Percentiles rank a stretch among this genome's conserved stretches.
These are phyloP conservation scores for Cybosia mesomella DNA, from an alignment of 2,888 invertebrate genomes.

Conservation along the genomic window DNA sequence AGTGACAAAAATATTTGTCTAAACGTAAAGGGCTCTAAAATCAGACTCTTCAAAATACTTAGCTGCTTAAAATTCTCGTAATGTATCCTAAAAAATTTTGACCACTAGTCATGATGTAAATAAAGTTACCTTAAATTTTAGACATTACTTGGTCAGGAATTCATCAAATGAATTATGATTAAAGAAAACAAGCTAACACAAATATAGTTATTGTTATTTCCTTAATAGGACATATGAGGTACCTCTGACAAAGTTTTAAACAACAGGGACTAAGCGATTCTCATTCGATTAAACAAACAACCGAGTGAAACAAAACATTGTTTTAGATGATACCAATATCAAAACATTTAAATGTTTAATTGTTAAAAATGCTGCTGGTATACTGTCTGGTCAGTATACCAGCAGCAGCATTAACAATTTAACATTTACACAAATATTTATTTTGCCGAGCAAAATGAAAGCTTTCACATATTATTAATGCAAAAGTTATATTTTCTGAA, in stretches of 20 bases:
- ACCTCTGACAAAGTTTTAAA: slow-evolving; percentile 37
- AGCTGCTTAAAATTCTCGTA: too few species aligned
- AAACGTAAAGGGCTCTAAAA: too few species aligned
- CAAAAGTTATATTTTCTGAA: slow-evolving; percentile 53
- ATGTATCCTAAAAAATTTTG: too few species aligned
- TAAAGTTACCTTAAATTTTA: neutral
- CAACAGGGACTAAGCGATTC: slow-evolving; percentile 36
- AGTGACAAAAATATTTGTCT: too few species aligned
- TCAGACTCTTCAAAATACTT: too few species aligned
- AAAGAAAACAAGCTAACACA: neutral
- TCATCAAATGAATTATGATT: neutral
- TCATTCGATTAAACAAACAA: slow-evolving; percentile 45
- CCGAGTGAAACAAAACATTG: slow-evolving; percentile 34
- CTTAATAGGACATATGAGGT: too few species aligned
- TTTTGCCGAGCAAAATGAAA: slow-evolving; percentile 43
- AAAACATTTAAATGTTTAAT: slow-evolving; percentile 25
- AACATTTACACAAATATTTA: slow-evolving; percentile 44
- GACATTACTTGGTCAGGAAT: neutral
- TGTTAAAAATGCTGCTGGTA: too few species aligned
- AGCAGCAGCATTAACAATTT: slow-evolving; percentile 36
- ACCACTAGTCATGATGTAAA: neutral
- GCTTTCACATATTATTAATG: slow-evolving; percentile 65
- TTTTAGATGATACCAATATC: slow-evolving; percentile 35
- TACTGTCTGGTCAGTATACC: slow-evolving; percentile 7
- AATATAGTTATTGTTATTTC: too few species aligned